Evolutionary conservation across 2,888 invertebrate genomes (phyloP).

Genomic region (Tubulanus polymorphus): DNA sequence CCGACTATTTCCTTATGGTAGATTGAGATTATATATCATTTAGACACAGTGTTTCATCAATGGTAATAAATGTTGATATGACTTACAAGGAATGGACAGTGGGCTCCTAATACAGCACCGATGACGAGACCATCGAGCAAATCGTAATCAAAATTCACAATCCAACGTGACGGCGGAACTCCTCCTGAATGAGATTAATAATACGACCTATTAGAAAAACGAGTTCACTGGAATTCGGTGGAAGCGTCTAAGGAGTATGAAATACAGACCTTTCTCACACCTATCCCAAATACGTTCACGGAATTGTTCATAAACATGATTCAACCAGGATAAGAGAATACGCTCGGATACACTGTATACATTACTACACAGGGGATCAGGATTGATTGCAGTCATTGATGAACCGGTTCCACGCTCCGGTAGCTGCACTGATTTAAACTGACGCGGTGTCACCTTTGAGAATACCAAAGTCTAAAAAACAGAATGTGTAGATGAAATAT

Average conservation of each 20-base stretch:
- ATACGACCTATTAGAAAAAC: neutral
- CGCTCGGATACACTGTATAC: constrained; percentile 50
- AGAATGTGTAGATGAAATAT: neutral
- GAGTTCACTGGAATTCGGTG: neutral
- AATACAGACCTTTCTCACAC: constrained; percentile 34
- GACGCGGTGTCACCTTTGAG: constrained; percentile 45
- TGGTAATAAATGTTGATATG: no score
- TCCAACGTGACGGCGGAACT: constrained; percentile 50
- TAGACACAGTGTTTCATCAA: no score
- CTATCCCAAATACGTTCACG: constrained; percentile 42
- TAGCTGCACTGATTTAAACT: constrained; percentile 34
- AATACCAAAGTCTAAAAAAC: constrained; percentile 41
- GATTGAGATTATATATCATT: no score
- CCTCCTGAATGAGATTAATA: constrained; percentile 30
- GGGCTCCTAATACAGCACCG: constrained; percentile 49
- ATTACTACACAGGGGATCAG: constrained; percentile 51
- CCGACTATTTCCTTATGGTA: no score
- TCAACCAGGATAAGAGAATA: constrained; percentile 51
- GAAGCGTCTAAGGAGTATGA: no score
- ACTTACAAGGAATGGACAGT: constrained; percentile 52
- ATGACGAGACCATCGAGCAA: constrained; percentile 52
- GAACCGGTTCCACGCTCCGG: constrained; percentile 36
- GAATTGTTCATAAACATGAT: constrained; percentile 51
- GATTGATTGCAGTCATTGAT: constrained; percentile 41
- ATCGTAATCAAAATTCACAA: constrained; percentile 54